phyloP scores from a whole-genome alignment of 2,888 invertebrate genomes.

The Minunthozetes semirufus region DNA sequence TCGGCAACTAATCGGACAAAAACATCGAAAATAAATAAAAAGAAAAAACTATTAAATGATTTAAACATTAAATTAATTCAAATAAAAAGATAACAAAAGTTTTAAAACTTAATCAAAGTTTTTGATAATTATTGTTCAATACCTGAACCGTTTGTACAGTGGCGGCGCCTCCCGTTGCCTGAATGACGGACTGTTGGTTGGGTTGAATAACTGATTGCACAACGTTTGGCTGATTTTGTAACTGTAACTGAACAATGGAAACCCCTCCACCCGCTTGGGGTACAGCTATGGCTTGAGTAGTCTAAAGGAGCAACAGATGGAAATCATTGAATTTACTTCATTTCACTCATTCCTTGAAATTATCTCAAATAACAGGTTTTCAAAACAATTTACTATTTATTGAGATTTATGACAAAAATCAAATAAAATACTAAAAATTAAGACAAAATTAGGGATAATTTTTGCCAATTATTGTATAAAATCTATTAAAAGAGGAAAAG shows the following conservation, averaged over 20 bases:
- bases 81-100: neutral
- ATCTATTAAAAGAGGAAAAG: no score
- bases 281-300: slow-evolving; percentile 43
- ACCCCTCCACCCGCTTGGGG: slow-evolving; percentile 45
- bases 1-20: slow-evolving; percentile 58
- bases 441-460: no score
- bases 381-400: no score
- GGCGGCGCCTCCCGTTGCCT: slow-evolving; percentile 70
- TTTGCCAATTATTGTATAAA: no score
- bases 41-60: neutral
- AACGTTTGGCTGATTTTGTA: slow-evolving; percentile 53
- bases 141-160: slow-evolving; percentile 42
- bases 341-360: neutral
- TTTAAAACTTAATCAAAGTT: neutral
- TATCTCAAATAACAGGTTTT: no score
- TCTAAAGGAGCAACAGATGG: neutral
- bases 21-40: neutral
- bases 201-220: slow-evolving; percentile 66
- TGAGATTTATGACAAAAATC: no score
- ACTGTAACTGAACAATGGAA: slow-evolving; percentile 68
- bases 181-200: slow-evolving; percentile 91
- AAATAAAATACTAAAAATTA: no score
- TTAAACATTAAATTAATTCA: neutral
- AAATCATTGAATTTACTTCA: no score
- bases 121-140: neutral